Base-by-base conservation (phyloP, 1,140 invertebrate genomes). In the Micrasema longulum region DNA sequence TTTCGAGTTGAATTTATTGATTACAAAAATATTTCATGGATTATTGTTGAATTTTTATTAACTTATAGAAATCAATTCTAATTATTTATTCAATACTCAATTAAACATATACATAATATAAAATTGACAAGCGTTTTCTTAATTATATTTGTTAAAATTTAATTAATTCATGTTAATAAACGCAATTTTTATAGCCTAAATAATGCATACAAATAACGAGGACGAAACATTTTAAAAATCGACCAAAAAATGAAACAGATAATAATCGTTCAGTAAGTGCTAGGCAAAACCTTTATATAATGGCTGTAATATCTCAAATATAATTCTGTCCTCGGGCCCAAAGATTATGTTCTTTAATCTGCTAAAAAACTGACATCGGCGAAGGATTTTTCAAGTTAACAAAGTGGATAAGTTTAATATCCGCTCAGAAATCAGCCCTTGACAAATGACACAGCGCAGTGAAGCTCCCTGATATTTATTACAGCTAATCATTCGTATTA, bases 401-500 rank as follows among this genome's bases (percentile, higher is more conserved):
- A 62, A 48, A 57, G 53, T 48, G 69, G 57, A 63, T 62, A 47
- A 70, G 55, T 70, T 70, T 70, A 70, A 70, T 62, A 70, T 52
- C 52, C 22, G 41, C 26, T 11, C 53, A 43, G 60, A 64, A 64
- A 64, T 64, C 60, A 47, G 26, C n/a, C 60, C 43, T 41, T 71
- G 73, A 74, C 63, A 74, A 71, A 74, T 74, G 69, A 74, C 60
- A 26, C 68, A 41, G 66, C 14, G 47, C 68, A 67, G 64, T 69
- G 69, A 69, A 66, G 69, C 68, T 57, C 68, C 52, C 74, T 73
- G 63, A 76, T 76, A 76, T 76, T 76, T 76, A 76, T 76, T 72
- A 71, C 74, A 71, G 71, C 71, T 76, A 76, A 76, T 76, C 74
- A 76, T 72, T 76, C 68, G 71, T 68, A 72, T 76, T 76, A 76